These are phyloP conservation scores for Melanerpes formicivorus DNA, from an alignment of 2,113 vertebrate species.

Conservation along the genomic window DNA sequence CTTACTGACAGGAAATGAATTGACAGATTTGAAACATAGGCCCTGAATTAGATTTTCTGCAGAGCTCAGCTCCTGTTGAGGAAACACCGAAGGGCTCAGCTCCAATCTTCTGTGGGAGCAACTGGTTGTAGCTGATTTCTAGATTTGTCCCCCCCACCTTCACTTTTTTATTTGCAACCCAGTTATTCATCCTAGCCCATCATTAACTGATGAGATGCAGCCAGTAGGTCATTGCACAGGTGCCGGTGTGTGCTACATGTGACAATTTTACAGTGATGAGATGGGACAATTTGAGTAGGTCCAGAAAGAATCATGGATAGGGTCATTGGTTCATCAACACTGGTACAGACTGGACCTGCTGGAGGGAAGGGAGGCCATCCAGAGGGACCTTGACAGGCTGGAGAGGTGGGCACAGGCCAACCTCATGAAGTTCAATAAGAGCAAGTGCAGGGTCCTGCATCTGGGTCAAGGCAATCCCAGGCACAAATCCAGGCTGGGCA, in stretches of 20 bases:
- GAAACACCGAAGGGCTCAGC: background rate
- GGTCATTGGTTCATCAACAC: background rate
- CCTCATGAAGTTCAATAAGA: no score
- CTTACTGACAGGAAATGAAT: background rate
- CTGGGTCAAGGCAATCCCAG: no score
- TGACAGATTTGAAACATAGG: background rate
- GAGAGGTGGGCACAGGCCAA: no score
- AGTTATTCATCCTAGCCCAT: background rate
- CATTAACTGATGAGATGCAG: background rate
- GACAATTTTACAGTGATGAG: background rate
- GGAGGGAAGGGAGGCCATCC: no score
- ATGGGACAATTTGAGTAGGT: background rate
- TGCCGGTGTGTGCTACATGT: accelerated
- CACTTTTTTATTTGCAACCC: background rate
- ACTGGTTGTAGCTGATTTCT: background rate
- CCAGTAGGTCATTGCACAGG: background rate
- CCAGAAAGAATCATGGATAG: background rate
- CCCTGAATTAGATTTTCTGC: background rate
- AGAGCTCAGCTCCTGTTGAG: background rate
- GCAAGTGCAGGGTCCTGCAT: no score
- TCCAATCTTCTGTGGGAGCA: background rate
- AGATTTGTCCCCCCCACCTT: background rate
- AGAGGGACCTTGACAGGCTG: no score
- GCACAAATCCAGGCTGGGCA: no score
- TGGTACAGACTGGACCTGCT: background rate